These are phyloP conservation scores for Rhinichthys osculus DNA, from an alignment of 2,797 vertebrate species.

Conservation along the genomic window DNA sequence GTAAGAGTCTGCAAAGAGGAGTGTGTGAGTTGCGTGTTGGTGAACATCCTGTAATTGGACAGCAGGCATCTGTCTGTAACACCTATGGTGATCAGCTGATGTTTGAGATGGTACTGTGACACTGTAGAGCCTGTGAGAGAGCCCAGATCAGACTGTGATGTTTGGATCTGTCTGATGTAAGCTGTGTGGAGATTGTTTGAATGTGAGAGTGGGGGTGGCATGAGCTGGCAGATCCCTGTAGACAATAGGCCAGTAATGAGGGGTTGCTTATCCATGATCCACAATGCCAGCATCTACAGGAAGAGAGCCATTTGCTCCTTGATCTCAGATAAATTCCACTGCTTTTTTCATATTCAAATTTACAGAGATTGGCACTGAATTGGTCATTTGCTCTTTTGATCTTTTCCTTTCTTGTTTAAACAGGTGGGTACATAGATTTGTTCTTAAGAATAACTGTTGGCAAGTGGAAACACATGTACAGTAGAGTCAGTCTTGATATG, in stretches of 20 bases:
- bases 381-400: neutral
- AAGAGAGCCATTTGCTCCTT: conserved; percentile 45
- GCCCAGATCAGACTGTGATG: neutral
- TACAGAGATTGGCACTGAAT: neutral
- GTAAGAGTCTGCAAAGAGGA: neutral
- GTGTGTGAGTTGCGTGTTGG: neutral
- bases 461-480: neutral
- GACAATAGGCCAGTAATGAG: conserved; percentile 21
- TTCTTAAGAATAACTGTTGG: neutral
- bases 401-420: neutral
- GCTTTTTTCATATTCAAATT: neutral
- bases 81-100: neutral
- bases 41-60: neutral
- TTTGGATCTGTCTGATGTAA: neutral
- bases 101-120: neutral
- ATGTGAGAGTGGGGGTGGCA: neutral
- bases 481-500: neutral
- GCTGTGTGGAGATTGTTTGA: conserved; percentile 9
- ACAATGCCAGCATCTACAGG: conserved; percentile 1
- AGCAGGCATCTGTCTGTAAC: neutral
- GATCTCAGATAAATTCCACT: conserved; percentile 5
- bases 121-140: neutral
- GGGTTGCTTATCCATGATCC: neutral
- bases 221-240: conserved; percentile 2
- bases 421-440: conserved; percentile 2